These are phyloP conservation scores for Plutella xylostella DNA, from an alignment of 2,888 invertebrate species.

Conservation along the genomic window DNA sequence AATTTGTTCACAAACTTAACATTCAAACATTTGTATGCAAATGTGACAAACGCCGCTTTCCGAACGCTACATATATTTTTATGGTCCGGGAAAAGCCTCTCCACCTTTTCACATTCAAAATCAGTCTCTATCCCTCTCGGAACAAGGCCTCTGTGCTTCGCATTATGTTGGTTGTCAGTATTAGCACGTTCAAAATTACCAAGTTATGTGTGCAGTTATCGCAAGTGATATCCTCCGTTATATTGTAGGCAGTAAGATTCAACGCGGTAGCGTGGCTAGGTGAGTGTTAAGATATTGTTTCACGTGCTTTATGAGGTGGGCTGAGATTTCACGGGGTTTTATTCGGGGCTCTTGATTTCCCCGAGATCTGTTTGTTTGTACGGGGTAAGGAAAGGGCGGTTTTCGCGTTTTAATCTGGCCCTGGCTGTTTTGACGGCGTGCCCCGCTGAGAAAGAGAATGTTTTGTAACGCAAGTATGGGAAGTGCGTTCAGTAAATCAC, in stretches of 20 bases:
- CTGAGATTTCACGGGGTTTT: slow-evolving; percentile 55
- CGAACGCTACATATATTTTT: slow-evolving; percentile 68
- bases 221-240: background rate
- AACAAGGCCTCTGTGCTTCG: no score
- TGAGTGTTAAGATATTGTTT: slow-evolving; percentile 58
- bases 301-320: slow-evolving; percentile 67
- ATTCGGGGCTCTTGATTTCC: background rate
- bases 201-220: background rate
- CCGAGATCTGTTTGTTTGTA: slow-evolving; percentile 5
- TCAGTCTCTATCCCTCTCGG: background rate
- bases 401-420: no score
- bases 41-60: slow-evolving; percentile 64
- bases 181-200: background rate
- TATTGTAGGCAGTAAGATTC: background rate
- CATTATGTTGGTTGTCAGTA: no score
- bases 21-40: slow-evolving; percentile 54
- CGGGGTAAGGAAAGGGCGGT: no score
- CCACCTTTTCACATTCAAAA: slow-evolving; percentile 18
- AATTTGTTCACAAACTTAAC: no score
- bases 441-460: no score
- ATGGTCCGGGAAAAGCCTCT: slow-evolving; percentile 57
- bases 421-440: no score
- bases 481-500: no score
- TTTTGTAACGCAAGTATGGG: no score
- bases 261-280: slow-evolving; percentile 9